These are phyloP conservation scores for Lycocerus yunnanus DNA, from an alignment of 2,888 invertebrate species.

Conservation along the genomic window DNA sequence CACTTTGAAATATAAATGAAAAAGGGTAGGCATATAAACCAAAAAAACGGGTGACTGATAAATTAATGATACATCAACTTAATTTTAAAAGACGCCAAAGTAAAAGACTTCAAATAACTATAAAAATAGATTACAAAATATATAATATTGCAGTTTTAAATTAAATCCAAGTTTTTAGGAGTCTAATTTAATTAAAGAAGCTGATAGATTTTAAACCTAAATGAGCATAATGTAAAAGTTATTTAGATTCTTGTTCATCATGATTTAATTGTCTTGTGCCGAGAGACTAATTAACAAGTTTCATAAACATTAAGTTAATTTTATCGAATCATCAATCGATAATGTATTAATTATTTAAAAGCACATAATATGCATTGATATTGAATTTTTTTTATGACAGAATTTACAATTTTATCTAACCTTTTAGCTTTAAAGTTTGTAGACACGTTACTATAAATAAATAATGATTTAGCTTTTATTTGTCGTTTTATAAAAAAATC, in stretches of 20 bases:
- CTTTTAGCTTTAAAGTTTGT: not conserved
- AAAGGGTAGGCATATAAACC: not conserved
- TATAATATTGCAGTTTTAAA: not conserved
- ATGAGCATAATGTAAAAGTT: constrained; percentile 2
- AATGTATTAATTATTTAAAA: not conserved
- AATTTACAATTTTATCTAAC: not conserved
- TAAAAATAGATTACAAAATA: not conserved
- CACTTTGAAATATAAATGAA: not conserved
- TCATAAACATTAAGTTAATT: not conserved
- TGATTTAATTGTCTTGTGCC: not conserved
- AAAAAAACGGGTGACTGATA: not conserved
- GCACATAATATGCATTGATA: not conserved
- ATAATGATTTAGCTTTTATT: not conserved
- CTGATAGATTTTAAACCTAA: not conserved
- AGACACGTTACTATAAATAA: not conserved
- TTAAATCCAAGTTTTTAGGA: not conserved
- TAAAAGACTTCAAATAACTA: not conserved
- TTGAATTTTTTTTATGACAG: not conserved
- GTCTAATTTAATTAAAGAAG: not conserved
- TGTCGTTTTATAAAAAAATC: not conserved
- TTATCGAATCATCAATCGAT: not conserved
- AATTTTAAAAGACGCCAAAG: not conserved
- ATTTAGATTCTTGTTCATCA: constrained; percentile 1
- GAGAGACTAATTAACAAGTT: constrained; percentile 3
- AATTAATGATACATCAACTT: not conserved